Percentiles rank a stretch among this genome's conserved stretches.
Conservation (phyloP, 2,888 invertebrate species). For the Diplazon laetatorius region DNA sequence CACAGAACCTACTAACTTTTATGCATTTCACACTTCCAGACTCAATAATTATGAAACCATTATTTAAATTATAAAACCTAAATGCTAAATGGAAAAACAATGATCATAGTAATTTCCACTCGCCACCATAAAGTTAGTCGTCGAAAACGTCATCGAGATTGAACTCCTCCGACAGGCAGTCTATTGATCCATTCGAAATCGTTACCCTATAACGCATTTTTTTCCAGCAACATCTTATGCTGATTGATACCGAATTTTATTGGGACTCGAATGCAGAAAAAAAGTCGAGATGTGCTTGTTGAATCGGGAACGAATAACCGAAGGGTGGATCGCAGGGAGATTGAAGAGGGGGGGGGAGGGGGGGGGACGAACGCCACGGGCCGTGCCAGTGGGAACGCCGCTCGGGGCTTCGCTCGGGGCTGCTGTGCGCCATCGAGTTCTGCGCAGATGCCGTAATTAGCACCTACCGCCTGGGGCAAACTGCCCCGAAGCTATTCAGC, state of each 20-base stretch:
- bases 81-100: neutral
- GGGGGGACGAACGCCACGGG: slow-evolving; percentile 16
- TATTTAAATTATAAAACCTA: too few species aligned
- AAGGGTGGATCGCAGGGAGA: slow-evolving; percentile 35
- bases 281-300: slow-evolving; percentile 45
- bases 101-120: neutral
- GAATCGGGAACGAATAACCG: slow-evolving; percentile 52
- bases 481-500: slow-evolving; percentile 38
- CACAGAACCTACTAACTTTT: too few species aligned
- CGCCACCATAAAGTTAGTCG: neutral
- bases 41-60: too few species aligned
- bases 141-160: neutral
- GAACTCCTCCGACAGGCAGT: too few species aligned
- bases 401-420: slow-evolving; percentile 73
- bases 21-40: too few species aligned
- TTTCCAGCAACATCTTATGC: too few species aligned
- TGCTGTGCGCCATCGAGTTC: slow-evolving; percentile 72
- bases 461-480: slow-evolving; percentile 52
- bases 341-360: slow-evolving; percentile 14
- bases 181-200: too few species aligned
- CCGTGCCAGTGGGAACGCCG: slow-evolving; percentile 70
- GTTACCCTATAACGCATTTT: neutral
- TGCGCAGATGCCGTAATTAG: slow-evolving; percentile 64
- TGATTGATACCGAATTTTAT: neutral
- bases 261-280: neutral